phyloP scores from a whole-genome alignment of 1,140 invertebrate species.

The Carcinoscorpius rotundicauda region DNA sequence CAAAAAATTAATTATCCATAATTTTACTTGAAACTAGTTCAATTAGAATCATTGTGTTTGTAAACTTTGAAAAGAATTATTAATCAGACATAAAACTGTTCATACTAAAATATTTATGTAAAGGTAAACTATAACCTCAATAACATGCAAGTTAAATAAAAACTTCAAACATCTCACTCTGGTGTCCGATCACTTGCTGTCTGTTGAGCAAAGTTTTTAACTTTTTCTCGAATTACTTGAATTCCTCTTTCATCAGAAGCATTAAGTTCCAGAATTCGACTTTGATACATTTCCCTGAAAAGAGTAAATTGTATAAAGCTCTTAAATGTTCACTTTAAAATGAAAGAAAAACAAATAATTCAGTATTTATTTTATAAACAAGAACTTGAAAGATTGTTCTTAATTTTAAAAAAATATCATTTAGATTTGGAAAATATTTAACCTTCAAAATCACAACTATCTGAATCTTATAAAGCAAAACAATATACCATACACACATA shows the following conservation, averaged over 20 bases:
- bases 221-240: constrained; percentile 91
- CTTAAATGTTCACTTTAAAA: no score
- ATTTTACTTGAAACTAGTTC: no score
- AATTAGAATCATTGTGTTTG: background rate
- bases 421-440: no score
- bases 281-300: constrained; percentile 31
- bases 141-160: constrained; percentile 5
- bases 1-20: no score
- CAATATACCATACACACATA: no score
- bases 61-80: background rate
- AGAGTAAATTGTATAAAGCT: background rate
- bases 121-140: constrained; percentile 3
- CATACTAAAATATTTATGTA: constrained; percentile 7
- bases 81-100: background rate
- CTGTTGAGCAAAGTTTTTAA: constrained; percentile 82
- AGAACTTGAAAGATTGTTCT: no score
- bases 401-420: no score
- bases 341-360: no score
- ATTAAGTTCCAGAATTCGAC: constrained; percentile 78
- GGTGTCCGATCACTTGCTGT: constrained; percentile 59
- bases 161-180: constrained; percentile 49
- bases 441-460: no score
- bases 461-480: no score
- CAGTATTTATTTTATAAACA: no score
- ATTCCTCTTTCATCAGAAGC: constrained; percentile 99